Percentiles rank a stretch among this genome's conserved stretches.
phyloP scores from a whole-genome alignment of 2,888 invertebrate genomes.

The Philonicus albiceps region DNA sequence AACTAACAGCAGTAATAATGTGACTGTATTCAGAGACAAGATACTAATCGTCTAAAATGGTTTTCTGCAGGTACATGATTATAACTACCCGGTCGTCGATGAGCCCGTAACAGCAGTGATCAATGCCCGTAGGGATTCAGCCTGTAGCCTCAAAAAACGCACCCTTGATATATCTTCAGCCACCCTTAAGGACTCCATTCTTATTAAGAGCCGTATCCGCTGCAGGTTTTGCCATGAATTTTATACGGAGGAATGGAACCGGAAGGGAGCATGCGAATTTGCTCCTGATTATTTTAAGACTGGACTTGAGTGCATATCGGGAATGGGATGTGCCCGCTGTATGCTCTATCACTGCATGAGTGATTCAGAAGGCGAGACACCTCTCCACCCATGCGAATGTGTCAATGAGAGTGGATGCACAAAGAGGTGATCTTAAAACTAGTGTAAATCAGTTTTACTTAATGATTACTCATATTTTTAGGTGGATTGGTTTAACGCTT shows the following conservation, averaged over 20 bases:
- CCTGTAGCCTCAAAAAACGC: slow-evolving; percentile 73
- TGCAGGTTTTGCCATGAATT: slow-evolving; percentile 79
- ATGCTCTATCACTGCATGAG: slow-evolving; percentile 94
- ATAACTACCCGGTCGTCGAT: slow-evolving; percentile 77
- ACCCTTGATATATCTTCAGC: slow-evolving; percentile 65
- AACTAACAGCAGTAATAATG: slow-evolving; percentile 72
- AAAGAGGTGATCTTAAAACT: slow-evolving; percentile 66
- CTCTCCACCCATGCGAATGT: slow-evolving; percentile 85
- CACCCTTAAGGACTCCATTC: slow-evolving; percentile 54
- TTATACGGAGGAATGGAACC: slow-evolving; percentile 84
- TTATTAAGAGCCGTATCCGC: slow-evolving; percentile 63
- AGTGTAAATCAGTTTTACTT: neutral
- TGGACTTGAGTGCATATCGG: slow-evolving; percentile 82
- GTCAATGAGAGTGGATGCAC: slow-evolving; percentile 75
- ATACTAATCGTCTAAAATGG: neutral
- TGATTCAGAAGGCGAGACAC: slow-evolving; percentile 88
- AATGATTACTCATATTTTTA: slow-evolving; percentile 51
- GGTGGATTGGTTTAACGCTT: slow-evolving; percentile 85
- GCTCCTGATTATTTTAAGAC: slow-evolving; percentile 85
- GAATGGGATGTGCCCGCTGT: slow-evolving; percentile 86
- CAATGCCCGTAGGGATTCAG: slow-evolving; percentile 65
- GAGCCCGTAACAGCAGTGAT: slow-evolving; percentile 60
- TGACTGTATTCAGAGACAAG: slow-evolving; percentile 12
- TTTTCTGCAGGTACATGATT: slow-evolving; percentile 74
- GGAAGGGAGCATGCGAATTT: slow-evolving; percentile 83